Evolutionary conservation across 2,113 vertebrate species (phyloP).

Genomic region (Orcinus orca): DNA sequence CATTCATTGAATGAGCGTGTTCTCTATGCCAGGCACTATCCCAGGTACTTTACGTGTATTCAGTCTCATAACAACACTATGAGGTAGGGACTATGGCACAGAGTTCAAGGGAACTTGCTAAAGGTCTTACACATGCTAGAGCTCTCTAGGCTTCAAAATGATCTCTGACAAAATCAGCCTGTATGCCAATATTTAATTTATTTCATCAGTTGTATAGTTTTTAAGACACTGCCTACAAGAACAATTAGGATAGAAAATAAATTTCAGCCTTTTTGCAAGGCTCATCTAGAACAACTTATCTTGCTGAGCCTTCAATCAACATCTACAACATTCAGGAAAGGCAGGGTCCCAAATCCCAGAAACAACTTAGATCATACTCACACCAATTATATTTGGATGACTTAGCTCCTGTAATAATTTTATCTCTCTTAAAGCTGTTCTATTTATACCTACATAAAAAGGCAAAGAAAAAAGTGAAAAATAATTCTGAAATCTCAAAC

Average conservation of each 20-base stretch:
- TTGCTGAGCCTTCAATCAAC: not conserved
- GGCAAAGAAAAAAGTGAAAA: constrained; percentile 52
- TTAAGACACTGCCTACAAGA: not conserved
- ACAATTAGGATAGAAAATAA: not conserved
- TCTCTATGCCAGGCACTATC: not conserved
- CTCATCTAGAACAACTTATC: not conserved
- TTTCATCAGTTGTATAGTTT: not conserved
- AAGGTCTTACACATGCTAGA: not conserved
- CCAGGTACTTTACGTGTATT: not conserved
- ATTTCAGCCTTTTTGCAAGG: not conserved
- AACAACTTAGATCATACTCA: constrained; percentile 81
- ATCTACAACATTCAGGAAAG: not conserved
- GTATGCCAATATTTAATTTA: not conserved
- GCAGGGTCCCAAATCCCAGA: not conserved
- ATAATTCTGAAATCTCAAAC: constrained; percentile 4
- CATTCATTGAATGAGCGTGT: not conserved
- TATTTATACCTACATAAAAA: constrained; percentile 92
- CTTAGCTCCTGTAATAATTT: constrained; percentile 96
- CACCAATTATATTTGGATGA: constrained; percentile 98
- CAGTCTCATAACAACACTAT: not conserved
- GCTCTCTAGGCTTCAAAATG: not conserved
- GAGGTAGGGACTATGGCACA: not conserved
- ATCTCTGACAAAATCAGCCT: constrained; percentile 18
- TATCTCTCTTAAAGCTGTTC: constrained; percentile 97
- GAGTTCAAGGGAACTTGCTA: not conserved